Conservation (phyloP, 2,888 invertebrate species). For the Ditula angustiorana region DNA sequence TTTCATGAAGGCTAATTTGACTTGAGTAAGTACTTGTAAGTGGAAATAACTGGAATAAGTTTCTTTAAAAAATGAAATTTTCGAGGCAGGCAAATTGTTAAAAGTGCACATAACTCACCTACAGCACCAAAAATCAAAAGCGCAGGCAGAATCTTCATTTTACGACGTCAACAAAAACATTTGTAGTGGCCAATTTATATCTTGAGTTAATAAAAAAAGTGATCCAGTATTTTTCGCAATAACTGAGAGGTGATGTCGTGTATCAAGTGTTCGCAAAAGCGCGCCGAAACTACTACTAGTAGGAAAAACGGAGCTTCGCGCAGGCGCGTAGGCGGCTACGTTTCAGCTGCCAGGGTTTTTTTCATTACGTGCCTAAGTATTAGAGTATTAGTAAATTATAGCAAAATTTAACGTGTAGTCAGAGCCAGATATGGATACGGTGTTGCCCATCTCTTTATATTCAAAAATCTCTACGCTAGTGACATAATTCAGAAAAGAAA, state of each 20-base stretch:
- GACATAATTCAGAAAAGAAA: too few relatives aligned
- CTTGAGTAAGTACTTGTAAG: too few relatives aligned
- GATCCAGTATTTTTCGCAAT: neutral
- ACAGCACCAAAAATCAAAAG: slow-evolving; percentile 56
- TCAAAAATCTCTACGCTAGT: too few relatives aligned
- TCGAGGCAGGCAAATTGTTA: too few relatives aligned
- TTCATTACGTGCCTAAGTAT: neutral
- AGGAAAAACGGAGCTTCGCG: slow-evolving; percentile 48
- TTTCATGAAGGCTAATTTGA: too few relatives aligned
- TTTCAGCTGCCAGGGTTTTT: slow-evolving; percentile 44
- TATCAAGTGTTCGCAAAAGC: slow-evolving; percentile 62
- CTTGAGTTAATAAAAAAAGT: neutral
- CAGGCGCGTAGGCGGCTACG: slow-evolving; percentile 54
- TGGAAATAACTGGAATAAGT: too few relatives aligned
- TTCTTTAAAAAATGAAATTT: too few relatives aligned
- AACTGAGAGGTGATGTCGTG: neutral
- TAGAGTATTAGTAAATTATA: neutral
- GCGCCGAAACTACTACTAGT: slow-evolving; percentile 66
- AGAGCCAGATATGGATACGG: too few relatives aligned
- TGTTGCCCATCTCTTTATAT: too few relatives aligned
- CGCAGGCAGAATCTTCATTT: slow-evolving; percentile 58
- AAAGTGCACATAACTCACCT: slow-evolving; percentile 56
- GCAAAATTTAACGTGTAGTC: neutral
- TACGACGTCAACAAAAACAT: slow-evolving; percentile 47
- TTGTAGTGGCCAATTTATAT: neutral